Evolutionary conservation across 2,888 invertebrate genomes (phyloP).

Genomic region (Sminthurides aquaticus): DNA sequence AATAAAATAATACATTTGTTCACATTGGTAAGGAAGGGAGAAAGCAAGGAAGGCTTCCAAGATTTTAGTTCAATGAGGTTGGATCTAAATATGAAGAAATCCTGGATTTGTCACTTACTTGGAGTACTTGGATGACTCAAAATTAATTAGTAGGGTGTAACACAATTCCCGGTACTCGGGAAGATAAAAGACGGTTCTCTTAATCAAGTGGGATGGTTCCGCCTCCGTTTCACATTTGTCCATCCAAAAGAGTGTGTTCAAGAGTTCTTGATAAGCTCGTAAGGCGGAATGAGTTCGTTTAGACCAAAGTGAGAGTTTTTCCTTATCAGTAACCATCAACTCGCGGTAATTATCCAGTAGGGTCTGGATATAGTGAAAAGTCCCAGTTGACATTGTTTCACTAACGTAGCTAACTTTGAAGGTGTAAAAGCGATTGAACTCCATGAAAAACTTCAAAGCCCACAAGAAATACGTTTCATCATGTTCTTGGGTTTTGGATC

Average conservation of each 20-base stretch:
- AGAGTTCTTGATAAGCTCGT: constrained; percentile 68
- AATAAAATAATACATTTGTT: neutral
- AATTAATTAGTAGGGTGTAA: constrained; percentile 68
- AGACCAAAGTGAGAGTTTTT: constrained; percentile 73
- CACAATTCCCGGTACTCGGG: constrained; percentile 88
- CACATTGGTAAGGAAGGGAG: constrained; percentile 28
- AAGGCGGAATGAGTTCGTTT: constrained; percentile 77
- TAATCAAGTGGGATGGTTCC: constrained; percentile 75
- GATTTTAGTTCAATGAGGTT: too few relatives aligned
- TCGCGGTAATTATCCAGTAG: constrained; percentile 79
- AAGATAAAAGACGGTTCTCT: constrained; percentile 86
- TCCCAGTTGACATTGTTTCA: constrained; percentile 83
- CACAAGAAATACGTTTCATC: constrained; percentile 92
- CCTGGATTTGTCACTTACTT: constrained; percentile 59
- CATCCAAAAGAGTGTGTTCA: constrained; percentile 74
- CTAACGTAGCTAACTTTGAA: constrained; percentile 83
- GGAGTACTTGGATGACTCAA: constrained; percentile 78
- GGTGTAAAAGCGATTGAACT: constrained; percentile 83
- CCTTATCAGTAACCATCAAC: constrained; percentile 78
- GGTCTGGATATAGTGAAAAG: constrained; percentile 90
- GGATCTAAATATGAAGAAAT: too few relatives aligned
- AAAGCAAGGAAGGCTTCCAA: neutral
- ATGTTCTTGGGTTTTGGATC: constrained; percentile 61
- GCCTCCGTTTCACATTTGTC: constrained; percentile 63
- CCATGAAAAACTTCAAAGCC: constrained; percentile 93